phyloP scores from a whole-genome alignment of 2,797 vertebrate species.

The Clarias pachynema region DNA sequence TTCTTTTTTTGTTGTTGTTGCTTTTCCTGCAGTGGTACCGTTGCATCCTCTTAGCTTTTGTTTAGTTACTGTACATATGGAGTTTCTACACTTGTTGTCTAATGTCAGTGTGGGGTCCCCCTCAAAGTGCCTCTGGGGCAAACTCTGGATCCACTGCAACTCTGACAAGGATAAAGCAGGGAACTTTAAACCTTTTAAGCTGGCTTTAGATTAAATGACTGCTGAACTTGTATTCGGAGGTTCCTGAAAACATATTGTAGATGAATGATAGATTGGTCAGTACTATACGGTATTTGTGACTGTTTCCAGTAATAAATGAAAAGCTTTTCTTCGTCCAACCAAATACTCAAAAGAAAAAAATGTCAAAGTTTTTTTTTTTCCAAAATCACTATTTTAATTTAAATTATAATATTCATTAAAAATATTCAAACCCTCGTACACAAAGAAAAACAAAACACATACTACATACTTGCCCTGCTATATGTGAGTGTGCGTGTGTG shows the following conservation, averaged over 20 bases:
- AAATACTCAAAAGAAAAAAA: not conserved
- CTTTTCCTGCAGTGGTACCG: not conserved
- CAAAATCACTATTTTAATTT: not conserved
- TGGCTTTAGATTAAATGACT: not conserved
- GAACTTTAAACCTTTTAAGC: not conserved
- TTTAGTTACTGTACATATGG: not conserved
- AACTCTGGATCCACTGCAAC: not conserved
- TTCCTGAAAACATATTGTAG: not conserved
- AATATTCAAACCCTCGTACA: not conserved
- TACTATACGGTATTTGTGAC: not conserved
- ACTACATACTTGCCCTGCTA: too few species aligned
- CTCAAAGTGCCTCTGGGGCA: not conserved
- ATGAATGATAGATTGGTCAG: not conserved
- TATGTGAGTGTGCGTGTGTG: not conserved
- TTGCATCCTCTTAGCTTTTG: not conserved
- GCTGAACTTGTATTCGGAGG: not conserved
- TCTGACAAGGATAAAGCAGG: not conserved
- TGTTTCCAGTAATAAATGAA: not conserved
- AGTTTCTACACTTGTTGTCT: not conserved
- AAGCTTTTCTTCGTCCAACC: not conserved
- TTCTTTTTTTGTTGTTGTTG: too few species aligned
- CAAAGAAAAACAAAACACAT: too few species aligned
- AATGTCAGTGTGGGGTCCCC: not conserved
- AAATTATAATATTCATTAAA: not conserved
- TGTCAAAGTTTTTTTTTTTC: not conserved